Evolutionary conservation across 2,113 vertebrate genomes (phyloP).

Genomic region (Etheostoma cragini): DNA sequence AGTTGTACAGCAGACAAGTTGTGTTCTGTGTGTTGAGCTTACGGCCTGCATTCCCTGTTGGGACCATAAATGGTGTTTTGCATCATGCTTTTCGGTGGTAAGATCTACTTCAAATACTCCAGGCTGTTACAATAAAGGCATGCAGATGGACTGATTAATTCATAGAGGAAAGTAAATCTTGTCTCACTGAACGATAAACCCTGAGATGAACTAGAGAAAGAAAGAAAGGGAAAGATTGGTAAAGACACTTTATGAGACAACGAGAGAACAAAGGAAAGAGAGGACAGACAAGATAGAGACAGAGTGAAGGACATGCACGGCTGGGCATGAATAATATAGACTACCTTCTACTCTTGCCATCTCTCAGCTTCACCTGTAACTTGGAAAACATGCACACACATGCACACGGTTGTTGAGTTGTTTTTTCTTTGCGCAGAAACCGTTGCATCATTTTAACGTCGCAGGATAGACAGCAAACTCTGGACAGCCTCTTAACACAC

Average conservation of each 20-base stretch:
- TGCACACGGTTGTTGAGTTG: neutral
- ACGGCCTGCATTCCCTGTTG: conserved; percentile 12
- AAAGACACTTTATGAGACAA: conserved; percentile 3
- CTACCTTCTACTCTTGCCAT: conserved; percentile 38
- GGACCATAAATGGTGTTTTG: conserved; percentile 50
- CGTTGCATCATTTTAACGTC: neutral
- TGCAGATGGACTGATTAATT: conserved; percentile 51
- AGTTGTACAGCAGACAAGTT: neutral
- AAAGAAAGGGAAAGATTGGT: conserved; percentile 8
- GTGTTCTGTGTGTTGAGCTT: conserved; percentile 29
- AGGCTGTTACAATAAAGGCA: conserved; percentile 58
- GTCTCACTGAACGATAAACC: conserved; percentile 22
- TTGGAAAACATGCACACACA: conserved; percentile 12
- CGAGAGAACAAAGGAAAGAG: conserved; percentile 8
- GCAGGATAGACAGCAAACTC: neutral
- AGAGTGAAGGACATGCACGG: conserved; percentile 37
- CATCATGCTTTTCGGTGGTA: conserved; percentile 49
- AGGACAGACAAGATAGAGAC: conserved; percentile 26
- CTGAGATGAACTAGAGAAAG: conserved; percentile 23
- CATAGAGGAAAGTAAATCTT: conserved; percentile 43
- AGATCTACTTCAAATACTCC: conserved; percentile 20
- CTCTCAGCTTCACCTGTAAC: conserved; percentile 19
- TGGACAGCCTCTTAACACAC: conserved; percentile 5
- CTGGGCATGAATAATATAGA: conserved; percentile 62
- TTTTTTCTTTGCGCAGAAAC: conserved; percentile 1